Evolutionary conservation across 2,888 invertebrate genomes (phyloP).

Genomic region (Ischnura elegans): DNA sequence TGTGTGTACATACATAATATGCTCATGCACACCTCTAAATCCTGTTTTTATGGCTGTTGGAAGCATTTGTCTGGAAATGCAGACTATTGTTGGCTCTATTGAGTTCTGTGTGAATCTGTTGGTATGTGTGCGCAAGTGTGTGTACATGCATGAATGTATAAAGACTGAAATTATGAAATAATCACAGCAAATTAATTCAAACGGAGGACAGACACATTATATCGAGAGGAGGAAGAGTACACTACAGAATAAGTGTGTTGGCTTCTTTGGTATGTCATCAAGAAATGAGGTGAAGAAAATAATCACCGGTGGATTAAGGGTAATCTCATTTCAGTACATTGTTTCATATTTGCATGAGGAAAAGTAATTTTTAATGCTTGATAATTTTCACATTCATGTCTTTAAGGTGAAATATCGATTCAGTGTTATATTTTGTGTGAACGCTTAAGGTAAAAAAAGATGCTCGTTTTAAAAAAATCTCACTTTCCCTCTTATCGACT

Average conservation of each 20-base stretch:
- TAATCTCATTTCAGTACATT: constrained; percentile 64
- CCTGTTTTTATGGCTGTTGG: constrained; percentile 61
- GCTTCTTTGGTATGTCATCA: constrained; percentile 58
- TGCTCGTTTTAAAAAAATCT: constrained; percentile 45
- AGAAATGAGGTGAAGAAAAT: constrained; percentile 62
- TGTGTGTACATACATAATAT: constrained; percentile 65
- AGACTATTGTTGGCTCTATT: constrained; percentile 64
- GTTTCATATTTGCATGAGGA: constrained; percentile 42
- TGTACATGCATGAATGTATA: constrained; percentile 62
- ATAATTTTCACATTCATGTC: constrained; percentile 44
- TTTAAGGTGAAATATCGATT: constrained; percentile 55
- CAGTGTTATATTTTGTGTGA: constrained; percentile 63
- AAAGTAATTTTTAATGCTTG: constrained; percentile 61
- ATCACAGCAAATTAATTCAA: constrained; percentile 39
- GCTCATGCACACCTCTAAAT: constrained; percentile 64
- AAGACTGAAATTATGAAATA: constrained; percentile 64
- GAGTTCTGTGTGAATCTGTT: constrained; percentile 65
- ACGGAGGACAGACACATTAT: constrained; percentile 40
- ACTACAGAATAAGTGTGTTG: constrained; percentile 51
- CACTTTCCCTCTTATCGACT: constrained; percentile 43
- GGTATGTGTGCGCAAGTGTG: constrained; percentile 41
- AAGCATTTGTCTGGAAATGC: constrained; percentile 63
- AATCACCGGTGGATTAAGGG: constrained; percentile 61
- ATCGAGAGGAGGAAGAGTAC: constrained; percentile 22
- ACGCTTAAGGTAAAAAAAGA: constrained; percentile 47